Evolutionary conservation across 2,888 invertebrate species (phyloP).

Genomic region (Rotaria magnacalcarata): DNA sequence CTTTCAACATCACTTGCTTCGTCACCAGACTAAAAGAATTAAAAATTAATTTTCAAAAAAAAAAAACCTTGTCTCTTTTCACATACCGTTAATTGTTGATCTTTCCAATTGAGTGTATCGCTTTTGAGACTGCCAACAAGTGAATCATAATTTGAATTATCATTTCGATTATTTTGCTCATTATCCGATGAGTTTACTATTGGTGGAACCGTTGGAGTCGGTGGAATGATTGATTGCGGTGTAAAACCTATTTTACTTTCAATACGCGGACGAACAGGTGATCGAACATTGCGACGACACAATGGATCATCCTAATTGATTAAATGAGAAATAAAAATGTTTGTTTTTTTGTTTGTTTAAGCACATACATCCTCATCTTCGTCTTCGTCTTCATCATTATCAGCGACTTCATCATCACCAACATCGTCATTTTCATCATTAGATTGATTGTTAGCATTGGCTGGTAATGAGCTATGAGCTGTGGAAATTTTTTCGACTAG

Average conservation of each 20-base stretch:
- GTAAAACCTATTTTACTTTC: conserved; percentile 18
- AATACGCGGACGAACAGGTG: not conserved
- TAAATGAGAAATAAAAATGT: not conserved
- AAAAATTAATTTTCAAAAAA: not conserved
- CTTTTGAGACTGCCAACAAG: conserved; percentile 25
- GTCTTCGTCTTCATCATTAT: not conserved
- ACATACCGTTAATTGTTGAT: not conserved
- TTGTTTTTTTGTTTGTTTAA: not conserved
- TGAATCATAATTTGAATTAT: conserved; percentile 36
- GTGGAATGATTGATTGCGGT: not conserved
- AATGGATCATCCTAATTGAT: not conserved
- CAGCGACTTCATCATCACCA: not conserved
- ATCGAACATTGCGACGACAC: not conserved
- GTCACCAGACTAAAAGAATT: not conserved
- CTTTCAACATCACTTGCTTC: conserved; percentile 7
- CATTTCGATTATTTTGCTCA: conserved; percentile 20
- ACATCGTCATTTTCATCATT: not conserved
- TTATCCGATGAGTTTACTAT: not conserved
- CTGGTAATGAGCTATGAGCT: not conserved
- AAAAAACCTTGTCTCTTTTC: not conserved
- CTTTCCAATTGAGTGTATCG: conserved; percentile 25
- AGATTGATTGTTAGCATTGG: not conserved
- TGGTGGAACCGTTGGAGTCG: not conserved
- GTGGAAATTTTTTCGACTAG: not conserved
- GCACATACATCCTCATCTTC: not conserved